Base-by-base conservation (phyloP, 2,113 vertebrate genomes). In the Mirza zaza region DNA sequence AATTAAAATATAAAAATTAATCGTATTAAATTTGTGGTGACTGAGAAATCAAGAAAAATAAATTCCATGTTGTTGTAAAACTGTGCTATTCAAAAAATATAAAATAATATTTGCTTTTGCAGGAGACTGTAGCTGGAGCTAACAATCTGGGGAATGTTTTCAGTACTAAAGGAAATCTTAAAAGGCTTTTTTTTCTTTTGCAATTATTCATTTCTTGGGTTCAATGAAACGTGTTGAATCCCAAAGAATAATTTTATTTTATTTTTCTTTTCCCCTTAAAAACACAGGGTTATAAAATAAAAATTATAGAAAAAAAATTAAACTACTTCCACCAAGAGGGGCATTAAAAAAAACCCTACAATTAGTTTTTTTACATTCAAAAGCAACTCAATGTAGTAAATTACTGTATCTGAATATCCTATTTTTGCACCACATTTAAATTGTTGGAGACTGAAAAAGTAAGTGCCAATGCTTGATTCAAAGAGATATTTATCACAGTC, bases 1-100 rank as follows among this genome's bases (percentile, higher is more conserved):
- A 98, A 96, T 92, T 94, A 95, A 84, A 92, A 90, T 95, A 96
- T 95, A 90, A 97, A 97, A 98, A 97, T 95, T 94, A 96, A 96
- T 96, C 65, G 91, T 96, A 95, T 59, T 36, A 2, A 96, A 96
- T 84, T 93, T 34, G 95, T 86, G 89, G 18, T 23, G 96, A 83
- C 68, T 75, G 82, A 94, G 21, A 96, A 96, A 91, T 93, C 97
- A 57, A 81, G 61, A 91, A 96, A 98, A 97, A 67, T 65, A 86
- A 94, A 95, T 82, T 94, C 65, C 75, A 55, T 91, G 55, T 34
- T 67, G 34, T 59, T 83, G n/a, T 61, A 93, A 97, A 97, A 11
- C 9, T 52, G 8, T 70, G 29, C 34, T 34, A 11, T 32, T 96
- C 79, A 91, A 76, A 96, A 97, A 79, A 87, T 36, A 34, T 95